Conservation (phyloP, 1,140 invertebrate species). For the Hyles vespertilio region DNA sequence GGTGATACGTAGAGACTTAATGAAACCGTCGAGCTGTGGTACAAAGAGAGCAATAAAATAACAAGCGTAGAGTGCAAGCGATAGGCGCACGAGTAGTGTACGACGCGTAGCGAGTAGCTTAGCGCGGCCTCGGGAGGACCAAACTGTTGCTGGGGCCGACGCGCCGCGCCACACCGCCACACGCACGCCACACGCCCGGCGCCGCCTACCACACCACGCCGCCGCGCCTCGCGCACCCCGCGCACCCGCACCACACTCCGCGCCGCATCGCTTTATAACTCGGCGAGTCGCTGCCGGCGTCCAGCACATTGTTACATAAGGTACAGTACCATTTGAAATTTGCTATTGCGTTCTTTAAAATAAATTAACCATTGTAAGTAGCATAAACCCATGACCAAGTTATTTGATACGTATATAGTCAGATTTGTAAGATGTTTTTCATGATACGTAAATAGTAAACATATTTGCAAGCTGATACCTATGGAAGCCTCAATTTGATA, state of each 20-base stretch:
- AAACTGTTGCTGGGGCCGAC: constrained; percentile 43
- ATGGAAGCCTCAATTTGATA: too few relatives aligned
- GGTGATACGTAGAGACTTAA: constrained; percentile 73
- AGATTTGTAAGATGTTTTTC: too few relatives aligned
- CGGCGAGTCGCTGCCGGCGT: not conserved
- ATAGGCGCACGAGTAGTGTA: constrained; percentile 56
- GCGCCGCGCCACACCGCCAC: constrained; percentile 22
- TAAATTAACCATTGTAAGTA: constrained; percentile 2
- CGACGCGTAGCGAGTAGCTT: constrained; percentile 36
- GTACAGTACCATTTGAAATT: too few relatives aligned
- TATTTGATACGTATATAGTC: too few relatives aligned
- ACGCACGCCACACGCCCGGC: not conserved
- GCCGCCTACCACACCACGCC: too few relatives aligned
- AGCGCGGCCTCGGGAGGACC: constrained; percentile 46
- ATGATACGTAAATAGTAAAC: too few relatives aligned
- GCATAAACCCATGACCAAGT: constrained; percentile 15
- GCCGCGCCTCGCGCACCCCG: too few relatives aligned
- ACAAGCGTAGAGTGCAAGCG: constrained; percentile 48
- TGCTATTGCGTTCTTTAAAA: constrained; percentile 8
- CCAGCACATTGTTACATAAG: too few relatives aligned
- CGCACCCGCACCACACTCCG: not conserved
- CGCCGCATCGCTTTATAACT: not conserved
- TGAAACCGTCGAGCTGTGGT: constrained; percentile 73
- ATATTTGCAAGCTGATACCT: too few relatives aligned
- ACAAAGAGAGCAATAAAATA: constrained; percentile 70